Base-by-base conservation (phyloP, 37 sponge, comb jelly and placozoan genomes). In the Crambe crambe region DNA sequence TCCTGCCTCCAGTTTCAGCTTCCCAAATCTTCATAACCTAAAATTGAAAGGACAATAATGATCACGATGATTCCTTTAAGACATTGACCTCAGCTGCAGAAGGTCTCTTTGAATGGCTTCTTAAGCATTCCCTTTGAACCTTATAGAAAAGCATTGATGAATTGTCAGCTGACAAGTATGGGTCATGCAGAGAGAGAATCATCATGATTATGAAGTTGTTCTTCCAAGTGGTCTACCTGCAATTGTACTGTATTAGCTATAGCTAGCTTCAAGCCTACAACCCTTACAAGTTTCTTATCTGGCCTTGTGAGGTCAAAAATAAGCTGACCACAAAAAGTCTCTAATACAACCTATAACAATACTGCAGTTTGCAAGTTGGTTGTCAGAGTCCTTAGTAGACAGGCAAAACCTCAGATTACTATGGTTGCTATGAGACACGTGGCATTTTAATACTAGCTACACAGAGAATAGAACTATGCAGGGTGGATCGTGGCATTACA, bases 221-320 rank as follows among this genome's bases (percentile, higher is more conserved):
- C 63, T 20, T 61, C 18, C 18, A 61, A 20, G 63, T 61, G 63
- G 30, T 61, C 63, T 20, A 61, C 15, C 63, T 61, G 25, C 25
- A 61, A 5, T 29, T 15, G 12, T 15, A 12, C 51, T 15, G 51
- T 47, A 15, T 12, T 47, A 47, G 51, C 12, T 15, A 15, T 12
- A 47, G 51, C 51, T 47, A 47, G 10, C 51, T 47, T 15, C 51
- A 47, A 12, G 6, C 10, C 63, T 20, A 9, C 25, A 29, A 61
- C 63, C 30, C n/a, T n/a, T n/a, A n/a, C n/a, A n/a, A 61, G 63
- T 61, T 61, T 61, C 63, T 61, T 61, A 21, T 61, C 63, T 20
- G 18, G 6, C 63, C 63, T 61, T 23, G 25, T 23, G 4, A 8
- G 29, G 15, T 61, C 63, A 61, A 61, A 61, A 23, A 61, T 21